Evolutionary conservation across 2,888 invertebrate species (phyloP), one percentile per base, ranked within the genome.

Genomic region (Plagodis pulveraria): DNA sequence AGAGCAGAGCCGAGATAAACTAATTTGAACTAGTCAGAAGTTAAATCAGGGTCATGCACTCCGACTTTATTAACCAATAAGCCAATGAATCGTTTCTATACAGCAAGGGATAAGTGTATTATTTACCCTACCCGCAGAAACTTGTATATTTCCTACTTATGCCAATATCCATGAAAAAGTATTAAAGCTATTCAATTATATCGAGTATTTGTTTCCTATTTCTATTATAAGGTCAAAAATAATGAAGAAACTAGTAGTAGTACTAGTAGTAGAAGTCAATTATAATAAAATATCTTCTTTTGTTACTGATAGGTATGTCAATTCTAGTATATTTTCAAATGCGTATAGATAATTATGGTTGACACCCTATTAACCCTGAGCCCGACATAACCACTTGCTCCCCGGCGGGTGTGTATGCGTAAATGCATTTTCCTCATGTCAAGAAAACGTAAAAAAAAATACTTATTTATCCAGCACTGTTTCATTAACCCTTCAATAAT

Each of bases 1-100:
- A 81, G 80, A 79, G 81, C 78, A 82, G 80, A 81, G 76, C 84
- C 83, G 75, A 80, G 79, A 82, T 78, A 81, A 85, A 86, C 81
- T 84, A 85, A 85, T 87, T 84, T 79, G 76, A 83, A 78, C 80
- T 74, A 77, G 77, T 83, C 83, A 79, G 80, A 79, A 75, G 78
- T 79, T 78, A 75, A 78, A 84, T 80, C 79, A 80, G 81, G 80
- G 84, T 81, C 80, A 80, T 66, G 66, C 67, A 72, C 67, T 72
- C 42, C 62, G 74, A 72, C 71, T 67, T 22, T 73, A 74, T 77
- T 66, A 59, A 50, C 58, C 59, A 46, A 65, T 58, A 11, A 42
- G 42, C 10, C 8, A 10, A 40, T 8, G 10, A 40, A 10, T 40
- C 40, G 40, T 12, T n/a, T 12, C 6, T 22, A 12, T 42, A 2